A percentile compares a stretch with the other conserved stretches of the same genome.
phyloP scores from a whole-genome alignment of 2,888 invertebrate species.

The Amphipyra berbera region DNA sequence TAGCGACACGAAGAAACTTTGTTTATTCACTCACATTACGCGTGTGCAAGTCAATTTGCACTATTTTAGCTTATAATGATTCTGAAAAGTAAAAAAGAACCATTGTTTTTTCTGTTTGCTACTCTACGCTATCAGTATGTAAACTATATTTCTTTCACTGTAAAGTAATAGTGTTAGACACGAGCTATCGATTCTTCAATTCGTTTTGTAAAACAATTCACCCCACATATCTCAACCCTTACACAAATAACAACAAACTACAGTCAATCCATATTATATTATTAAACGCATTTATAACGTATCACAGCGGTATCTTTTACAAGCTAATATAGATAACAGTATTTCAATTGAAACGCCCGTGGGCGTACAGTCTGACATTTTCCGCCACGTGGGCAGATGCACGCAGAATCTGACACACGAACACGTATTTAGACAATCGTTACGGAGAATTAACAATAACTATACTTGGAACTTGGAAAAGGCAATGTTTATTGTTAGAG shows the following conservation, averaged over 20 bases:
- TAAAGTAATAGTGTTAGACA: no score
- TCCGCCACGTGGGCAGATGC: constrained; percentile 30
- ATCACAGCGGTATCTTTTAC: background rate
- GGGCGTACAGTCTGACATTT: constrained; percentile 45
- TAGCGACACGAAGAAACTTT: constrained; percentile 12
- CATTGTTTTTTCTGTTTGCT: no score
- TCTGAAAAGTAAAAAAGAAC: no score
- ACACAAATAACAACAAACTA: background rate
- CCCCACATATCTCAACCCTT: no score
- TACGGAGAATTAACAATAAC: background rate
- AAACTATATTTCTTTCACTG: no score
- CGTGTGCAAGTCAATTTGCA: no score
- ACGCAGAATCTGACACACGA: constrained; percentile 4
- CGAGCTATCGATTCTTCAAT: no score
- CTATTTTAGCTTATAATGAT: no score
- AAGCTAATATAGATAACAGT: constrained; percentile 18
- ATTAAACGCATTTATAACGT: constrained; percentile 1
- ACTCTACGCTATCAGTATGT: no score
- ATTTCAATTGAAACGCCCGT: constrained; percentile 30
- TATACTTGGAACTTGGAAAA: no score
- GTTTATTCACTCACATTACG: background rate
- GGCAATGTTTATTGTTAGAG: no score
- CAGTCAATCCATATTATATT: background rate
- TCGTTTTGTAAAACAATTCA: background rate
- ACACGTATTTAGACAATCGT: constrained; percentile 4